phyloP scores from a whole-genome alignment of 2,888 invertebrate species.

The Ectemnius cavifrons region DNA sequence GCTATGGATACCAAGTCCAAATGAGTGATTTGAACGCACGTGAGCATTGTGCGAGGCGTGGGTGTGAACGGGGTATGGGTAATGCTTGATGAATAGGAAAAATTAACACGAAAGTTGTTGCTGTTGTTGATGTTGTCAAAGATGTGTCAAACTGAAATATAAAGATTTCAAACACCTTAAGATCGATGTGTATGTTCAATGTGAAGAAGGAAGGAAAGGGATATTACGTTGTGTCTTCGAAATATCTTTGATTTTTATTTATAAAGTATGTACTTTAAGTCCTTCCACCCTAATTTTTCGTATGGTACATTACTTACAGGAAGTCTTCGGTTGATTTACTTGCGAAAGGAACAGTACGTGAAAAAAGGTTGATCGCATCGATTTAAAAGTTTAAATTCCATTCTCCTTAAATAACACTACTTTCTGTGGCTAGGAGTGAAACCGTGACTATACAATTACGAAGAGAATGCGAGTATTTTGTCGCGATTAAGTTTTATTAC shows the following conservation, averaged over 20 bases:
- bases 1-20: no score
- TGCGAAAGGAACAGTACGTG: conserved; percentile 29
- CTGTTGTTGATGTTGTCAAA: conserved; percentile 74
- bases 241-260: conserved; percentile 50
- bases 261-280: conserved; percentile 45
- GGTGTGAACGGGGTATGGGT: conserved; percentile 43
- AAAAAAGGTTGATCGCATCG: conserved; percentile 11
- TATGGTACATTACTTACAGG: conserved; percentile 63
- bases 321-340: conserved; percentile 26
- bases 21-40: no score
- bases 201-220: background rate
- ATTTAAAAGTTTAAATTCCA: conserved; percentile 14
- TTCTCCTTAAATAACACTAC: background rate
- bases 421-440: conserved; percentile 13
- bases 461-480: conserved; percentile 33
- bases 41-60: conserved; percentile 16
- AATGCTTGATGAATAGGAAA: conserved; percentile 46
- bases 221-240: conserved; percentile 23
- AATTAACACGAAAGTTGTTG: conserved; percentile 61
- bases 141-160: conserved; percentile 76
- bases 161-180: conserved; percentile 71
- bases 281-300: conserved; percentile 24
- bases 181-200: conserved; percentile 1
- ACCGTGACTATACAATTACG: conserved; percentile 26
- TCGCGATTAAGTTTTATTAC: conserved; percentile 33